phyloP scores from a whole-genome alignment of 2,888 invertebrate genomes.

The Oscheius sp. region DNA sequence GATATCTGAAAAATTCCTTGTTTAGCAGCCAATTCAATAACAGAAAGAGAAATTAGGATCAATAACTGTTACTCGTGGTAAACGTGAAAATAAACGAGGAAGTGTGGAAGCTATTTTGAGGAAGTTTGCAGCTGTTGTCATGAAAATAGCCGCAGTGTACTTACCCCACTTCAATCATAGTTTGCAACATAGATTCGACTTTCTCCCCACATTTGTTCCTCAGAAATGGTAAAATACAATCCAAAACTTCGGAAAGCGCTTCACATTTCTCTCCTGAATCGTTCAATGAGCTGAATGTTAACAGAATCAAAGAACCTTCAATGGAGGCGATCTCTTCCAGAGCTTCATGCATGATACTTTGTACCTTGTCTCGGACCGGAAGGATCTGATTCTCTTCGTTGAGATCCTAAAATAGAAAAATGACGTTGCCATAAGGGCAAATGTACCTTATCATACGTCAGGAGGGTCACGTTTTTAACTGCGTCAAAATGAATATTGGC shows the following conservation, averaged over 20 bases:
- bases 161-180: slow-evolving; percentile 49
- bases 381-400: slow-evolving; percentile 51
- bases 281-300: neutral
- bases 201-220: slow-evolving; percentile 47
- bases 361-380: slow-evolving; percentile 48
- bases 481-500: slow-evolving; percentile 46
- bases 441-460: slow-evolving; percentile 46
- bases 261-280: slow-evolving; percentile 45
- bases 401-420: slow-evolving; percentile 40
- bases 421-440: neutral
- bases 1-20: slow-evolving; percentile 44
- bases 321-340: slow-evolving; percentile 44
- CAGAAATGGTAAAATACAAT: slow-evolving; percentile 49
- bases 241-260: slow-evolving; percentile 42
- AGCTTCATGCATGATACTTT: slow-evolving; percentile 43
- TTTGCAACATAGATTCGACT: slow-evolving; percentile 41
- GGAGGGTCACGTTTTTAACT: slow-evolving; percentile 40
- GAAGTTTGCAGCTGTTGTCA: neutral
- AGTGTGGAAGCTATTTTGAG: too few relatives aligned
- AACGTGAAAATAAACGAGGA: too few relatives aligned
- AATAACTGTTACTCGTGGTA: too few relatives aligned
- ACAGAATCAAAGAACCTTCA: slow-evolving; percentile 36
- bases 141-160: neutral
- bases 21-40: too few relatives aligned
- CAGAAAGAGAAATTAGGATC: too few relatives aligned